Evolutionary conservation across 1,140 invertebrate genomes (phyloP), one percentile per base, ranked within the genome.

Genomic region (Drosophila willistoni): DNA sequence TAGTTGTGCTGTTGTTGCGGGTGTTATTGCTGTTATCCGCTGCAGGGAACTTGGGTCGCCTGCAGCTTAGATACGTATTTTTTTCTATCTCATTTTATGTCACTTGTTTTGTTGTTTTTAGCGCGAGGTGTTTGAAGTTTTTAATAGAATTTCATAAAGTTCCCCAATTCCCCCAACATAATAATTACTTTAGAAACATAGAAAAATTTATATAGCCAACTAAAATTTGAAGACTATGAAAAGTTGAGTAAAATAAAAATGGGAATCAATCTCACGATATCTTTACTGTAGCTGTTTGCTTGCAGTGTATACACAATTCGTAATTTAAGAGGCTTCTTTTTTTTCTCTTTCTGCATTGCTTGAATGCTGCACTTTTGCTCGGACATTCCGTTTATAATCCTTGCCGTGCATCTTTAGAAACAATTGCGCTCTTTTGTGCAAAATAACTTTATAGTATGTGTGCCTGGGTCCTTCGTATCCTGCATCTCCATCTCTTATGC

Each of bases 11-110:
- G 36, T 41, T 74, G 65, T 57, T 69, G 75, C 63, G 71, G 78
- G 82, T 86, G 76, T 87, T 87, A 87, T 87, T 87, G 76, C 83
- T 82, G 82, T 86, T 86, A 86, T 86, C 77, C 83, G 79, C 84
- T 68, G 33, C 64, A 54, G 70, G 76, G 77, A 67, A 69, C 36
- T 55, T 17, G 14, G 14, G 7, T 3, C 13, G 79, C 83, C 72
- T 64, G 61, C 79, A 79, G 79, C 79, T 66, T 73, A 76, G 66
- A 69, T 62, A 55, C 33, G 59, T 57, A 66, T 60, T 51, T 51
- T 63, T 19, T 17, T 5, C 51, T 5, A 39, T 17, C 64, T 42
- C 33, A 41, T 41, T 41, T 62, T 19, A 22, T 44, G 22, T 14
- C 41, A 22, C 34, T 61, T 41, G 13, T 22, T 25, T 42, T 42